Evolutionary conservation across 2,113 vertebrate species (phyloP), one percentile per base, ranked within the genome.

Genomic region (Leptobrachium leishanense): DNA sequence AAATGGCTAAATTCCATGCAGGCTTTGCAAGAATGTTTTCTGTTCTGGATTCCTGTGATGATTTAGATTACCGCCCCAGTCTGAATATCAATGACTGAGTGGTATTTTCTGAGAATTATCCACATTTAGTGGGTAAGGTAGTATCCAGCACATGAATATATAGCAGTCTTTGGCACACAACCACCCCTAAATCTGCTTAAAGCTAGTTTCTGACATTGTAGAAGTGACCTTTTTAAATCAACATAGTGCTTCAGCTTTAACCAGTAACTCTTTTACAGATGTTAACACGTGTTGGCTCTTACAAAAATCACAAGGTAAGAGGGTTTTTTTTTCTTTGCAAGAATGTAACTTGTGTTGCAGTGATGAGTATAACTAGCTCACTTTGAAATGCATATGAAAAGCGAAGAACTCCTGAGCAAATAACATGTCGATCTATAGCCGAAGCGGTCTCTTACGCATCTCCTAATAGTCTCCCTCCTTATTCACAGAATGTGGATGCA

Each of bases 281-380:
- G 50, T 11, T 7, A 39, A 53, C 31, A 3, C 4, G 3, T 42
- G 2, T 7, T 4, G 40, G 10, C 40, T 40, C 6, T 41, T 6
- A 40, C 7, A 6, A 2, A 2, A 5, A 46, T 1, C 2, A 7
- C 15, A 43, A 70, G 68, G 68, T 70, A 70, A n/a, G 68, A 54
- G 11, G 1, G 11, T 8, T 11, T 8, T 54, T 54, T 31, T 31
- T 31, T 31, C 20, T 31, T 13, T 13, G 55, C 55, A 4, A 3
- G 13, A 12, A 7, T 59, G 9, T 15, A 59, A 59, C 10, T 13
- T 15, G 3, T 59, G 10, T 72, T 80, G 77, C 92, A 40, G 42
- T 94, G 92, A 94, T 92, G 91, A 94, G 85, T 69, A 84, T 13
- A 85, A 88, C 89, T 92, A 93, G 93, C 93, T 93, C 93, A 94